These are phyloP conservation scores for Drosophila percnosoma DNA, from an alignment of 2,888 invertebrate genomes.

Conservation along the genomic window DNA sequence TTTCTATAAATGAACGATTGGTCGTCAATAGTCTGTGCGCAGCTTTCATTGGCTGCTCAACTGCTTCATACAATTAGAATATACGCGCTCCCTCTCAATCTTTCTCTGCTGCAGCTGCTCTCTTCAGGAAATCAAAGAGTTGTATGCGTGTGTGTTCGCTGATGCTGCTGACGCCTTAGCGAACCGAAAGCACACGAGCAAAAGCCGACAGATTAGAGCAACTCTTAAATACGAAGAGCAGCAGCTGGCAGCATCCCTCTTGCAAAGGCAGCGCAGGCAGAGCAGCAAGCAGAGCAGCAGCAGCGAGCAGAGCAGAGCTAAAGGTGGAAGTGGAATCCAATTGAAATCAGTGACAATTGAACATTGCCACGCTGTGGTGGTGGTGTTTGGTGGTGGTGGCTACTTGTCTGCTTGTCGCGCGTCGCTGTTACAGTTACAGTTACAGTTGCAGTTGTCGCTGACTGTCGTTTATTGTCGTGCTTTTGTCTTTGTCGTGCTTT, in stretches of 20 bases:
- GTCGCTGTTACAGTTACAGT: slow-evolving; percentile 37
- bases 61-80: not conserved
- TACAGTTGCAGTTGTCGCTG: slow-evolving; percentile 36
- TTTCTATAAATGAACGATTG: slow-evolving; percentile 34
- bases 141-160: not conserved
- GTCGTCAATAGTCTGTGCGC: slow-evolving; percentile 21
- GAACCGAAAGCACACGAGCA: not conserved
- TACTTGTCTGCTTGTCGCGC: slow-evolving; percentile 23
- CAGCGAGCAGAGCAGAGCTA: slow-evolving; percentile 1
- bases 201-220: not conserved
- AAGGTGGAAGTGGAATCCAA: slow-evolving; percentile 49
- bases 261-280: slow-evolving; percentile 2
- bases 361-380: slow-evolving; percentile 68
- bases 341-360: slow-evolving; percentile 71
- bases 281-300: not conserved
- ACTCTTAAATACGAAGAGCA: slow-evolving; percentile 1
- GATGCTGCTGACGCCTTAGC: not conserved
- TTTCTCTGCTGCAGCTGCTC: not conserved
- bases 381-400: slow-evolving; percentile 47
- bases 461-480: not conserved
- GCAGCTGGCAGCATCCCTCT: slow-evolving; percentile 31
- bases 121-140: slow-evolving; percentile 28
- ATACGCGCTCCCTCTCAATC: not conserved
- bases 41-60: slow-evolving; percentile 28
- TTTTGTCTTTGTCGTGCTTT: not conserved